Percentiles rank a stretch among this genome's conserved stretches.
These are phyloP conservation scores for Euphonia xanthogaster DNA, from an alignment of 2,797 vertebrate species.

Conservation along the genomic window DNA sequence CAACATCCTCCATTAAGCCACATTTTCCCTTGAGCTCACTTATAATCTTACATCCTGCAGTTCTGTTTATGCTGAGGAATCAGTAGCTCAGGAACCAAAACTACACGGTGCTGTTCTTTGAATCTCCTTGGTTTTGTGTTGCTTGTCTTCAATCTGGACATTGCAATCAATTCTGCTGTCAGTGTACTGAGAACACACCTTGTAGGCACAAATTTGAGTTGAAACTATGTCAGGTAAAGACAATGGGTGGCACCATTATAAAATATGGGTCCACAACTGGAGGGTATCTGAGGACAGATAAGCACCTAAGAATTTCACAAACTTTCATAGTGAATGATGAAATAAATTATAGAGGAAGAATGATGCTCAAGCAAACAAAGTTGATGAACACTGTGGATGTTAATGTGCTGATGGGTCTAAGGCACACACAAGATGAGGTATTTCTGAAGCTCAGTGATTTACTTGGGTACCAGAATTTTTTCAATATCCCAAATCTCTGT, in stretches of 20 bases:
- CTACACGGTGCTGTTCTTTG: not conserved
- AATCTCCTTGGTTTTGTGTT: not conserved
- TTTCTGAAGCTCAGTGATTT: not conserved
- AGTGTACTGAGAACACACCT: rapidly evolving
- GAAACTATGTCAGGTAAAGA: not conserved
- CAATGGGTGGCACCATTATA: not conserved
- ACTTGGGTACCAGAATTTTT: not conserved
- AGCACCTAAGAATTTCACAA: not conserved
- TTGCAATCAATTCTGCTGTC: not conserved
- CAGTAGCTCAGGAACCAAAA: not conserved
- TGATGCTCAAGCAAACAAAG: not conserved
- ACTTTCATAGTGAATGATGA: not conserved
- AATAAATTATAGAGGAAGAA: not conserved
- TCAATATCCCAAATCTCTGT: not conserved
- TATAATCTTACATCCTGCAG: not conserved
- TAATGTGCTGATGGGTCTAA: not conserved
- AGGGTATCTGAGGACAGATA: not conserved
- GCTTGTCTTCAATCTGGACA: not conserved
- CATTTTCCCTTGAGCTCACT: not conserved
- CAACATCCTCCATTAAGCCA: not conserved
- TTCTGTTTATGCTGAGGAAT: not conserved
- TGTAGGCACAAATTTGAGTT: not conserved
- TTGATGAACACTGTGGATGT: not conserved
- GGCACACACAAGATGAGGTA: not conserved
- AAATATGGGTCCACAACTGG: not conserved